Evolutionary conservation across 2,888 invertebrate species (phyloP), one percentile per base, ranked within the genome.

Genomic region (Hipparchia sbordonii): DNA sequence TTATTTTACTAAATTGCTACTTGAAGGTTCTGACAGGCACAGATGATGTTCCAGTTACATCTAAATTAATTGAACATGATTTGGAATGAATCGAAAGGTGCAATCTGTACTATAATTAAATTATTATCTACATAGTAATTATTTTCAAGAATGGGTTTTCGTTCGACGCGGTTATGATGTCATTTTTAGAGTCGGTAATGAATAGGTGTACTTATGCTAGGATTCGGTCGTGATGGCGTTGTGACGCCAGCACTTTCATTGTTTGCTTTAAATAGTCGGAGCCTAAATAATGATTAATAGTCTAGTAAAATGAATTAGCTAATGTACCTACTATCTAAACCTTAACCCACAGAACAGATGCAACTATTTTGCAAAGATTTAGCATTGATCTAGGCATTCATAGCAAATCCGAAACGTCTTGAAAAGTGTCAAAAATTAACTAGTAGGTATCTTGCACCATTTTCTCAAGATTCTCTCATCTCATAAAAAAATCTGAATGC

Each of bases 321-420:
- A n/a, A n/a, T n/a, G n/a, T 23, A 23, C 23, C 23, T 23, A 23
- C 23, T 39, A 39, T 33, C 2, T n/a, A 67, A 13, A 7, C 57
- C 23, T 57, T 56, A 57, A 46, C 46, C 39, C 46, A 67, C 67
- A 7, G 45, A 13, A 56, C 13, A 7, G 45, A 56, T 56, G 13
- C 39, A 56, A 23, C 54, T 10, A 70, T 56, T 70, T 62, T 61
- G 62, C 39, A 52, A 66, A 13, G 7, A 71, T 71, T 71, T 23
- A 23, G 23, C 23, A 23, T 23, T 23, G 0, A 23, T 23, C 23
- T 23, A 23, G 23, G 23, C 23, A 23, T 23, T 23, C 23, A 23
- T 23, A 48, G 46, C 61, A 61, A 71, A 71, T 67, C 67, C 60
- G 6, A 67, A 12, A 56, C 12, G 10, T 67, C 71, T 71, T 71